These are phyloP conservation scores for Dryobotodes eremita DNA, from an alignment of 2,888 invertebrate genomes.

Conservation along the genomic window DNA sequence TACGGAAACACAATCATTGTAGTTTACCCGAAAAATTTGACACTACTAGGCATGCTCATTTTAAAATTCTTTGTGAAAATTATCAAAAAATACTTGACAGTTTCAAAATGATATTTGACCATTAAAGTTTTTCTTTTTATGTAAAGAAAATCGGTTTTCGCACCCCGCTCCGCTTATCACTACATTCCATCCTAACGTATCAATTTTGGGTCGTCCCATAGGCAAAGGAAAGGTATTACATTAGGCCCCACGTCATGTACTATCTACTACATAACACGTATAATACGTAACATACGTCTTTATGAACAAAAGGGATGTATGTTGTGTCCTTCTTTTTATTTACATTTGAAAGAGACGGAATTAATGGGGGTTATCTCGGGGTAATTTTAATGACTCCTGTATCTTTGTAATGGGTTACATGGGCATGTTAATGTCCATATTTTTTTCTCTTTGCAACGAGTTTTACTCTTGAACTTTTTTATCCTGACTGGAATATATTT, in stretches of 20 bases:
- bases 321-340: conserved; percentile 19
- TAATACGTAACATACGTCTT: conserved; percentile 49
- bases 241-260: conserved; percentile 55
- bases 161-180: conserved; percentile 47
- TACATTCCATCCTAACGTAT: conserved; percentile 27
- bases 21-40: background rate
- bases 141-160: background rate
- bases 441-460: conserved; percentile 23
- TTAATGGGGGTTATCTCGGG: conserved; percentile 45
- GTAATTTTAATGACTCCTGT: conserved; percentile 43
- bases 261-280: conserved; percentile 50
- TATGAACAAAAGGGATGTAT: conserved; percentile 53
- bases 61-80: too few relatives aligned
- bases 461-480: conserved; percentile 9
- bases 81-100: background rate
- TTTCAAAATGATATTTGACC: background rate
- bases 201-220: conserved; percentile 63
- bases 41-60: background rate
- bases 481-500: conserved; percentile 4
- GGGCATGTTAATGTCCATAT: conserved; percentile 40
- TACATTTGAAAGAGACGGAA: conserved; percentile 20
- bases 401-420: conserved; percentile 42
- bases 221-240: conserved; percentile 65
- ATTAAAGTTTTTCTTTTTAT: background rate
- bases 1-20: background rate